Percentiles rank a stretch among this genome's conserved stretches.
These are phyloP conservation scores for Telmatherina bonti DNA, from an alignment of 2,797 vertebrate genomes.

Conservation along the genomic window DNA sequence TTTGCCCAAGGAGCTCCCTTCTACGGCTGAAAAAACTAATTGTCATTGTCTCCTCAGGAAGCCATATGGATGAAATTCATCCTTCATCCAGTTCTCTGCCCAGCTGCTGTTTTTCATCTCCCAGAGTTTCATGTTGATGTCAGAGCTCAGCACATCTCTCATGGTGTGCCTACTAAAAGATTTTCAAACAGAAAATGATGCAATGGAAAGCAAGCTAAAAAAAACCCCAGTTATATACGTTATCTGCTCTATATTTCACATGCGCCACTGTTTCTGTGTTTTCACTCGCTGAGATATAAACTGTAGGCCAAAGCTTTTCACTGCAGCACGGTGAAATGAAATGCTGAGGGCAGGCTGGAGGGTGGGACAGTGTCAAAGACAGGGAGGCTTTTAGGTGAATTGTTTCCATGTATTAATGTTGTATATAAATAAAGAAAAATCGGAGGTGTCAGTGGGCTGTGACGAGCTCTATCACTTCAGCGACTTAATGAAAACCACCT, in stretches of 20 bases:
- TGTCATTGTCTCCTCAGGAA: slow-evolving; percentile 27
- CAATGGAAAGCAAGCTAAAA: slow-evolving; percentile 63
- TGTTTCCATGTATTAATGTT: slow-evolving; percentile 74
- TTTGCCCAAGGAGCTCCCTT: slow-evolving; percentile 18
- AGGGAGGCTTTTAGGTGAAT: slow-evolving; percentile 73
- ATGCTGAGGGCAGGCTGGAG: slow-evolving; percentile 26
- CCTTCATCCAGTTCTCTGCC: slow-evolving; percentile 27
- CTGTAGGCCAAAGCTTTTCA: slow-evolving; percentile 32
- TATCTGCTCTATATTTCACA: slow-evolving; percentile 51
- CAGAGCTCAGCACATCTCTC: slow-evolving; percentile 28
- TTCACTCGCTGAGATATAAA: slow-evolving; percentile 35
- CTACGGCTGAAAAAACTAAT: slow-evolving; percentile 18
- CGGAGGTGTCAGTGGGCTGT: slow-evolving; percentile 46
- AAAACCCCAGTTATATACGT: slow-evolving; percentile 54
- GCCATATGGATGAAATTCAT: slow-evolving; percentile 15
- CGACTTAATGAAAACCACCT: slow-evolving; percentile 67
- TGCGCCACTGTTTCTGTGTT: slow-evolving; percentile 30
- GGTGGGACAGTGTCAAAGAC: slow-evolving; percentile 26
- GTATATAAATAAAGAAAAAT: slow-evolving; percentile 69
- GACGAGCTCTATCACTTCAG: slow-evolving; percentile 70
- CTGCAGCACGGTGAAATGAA: slow-evolving; percentile 36
- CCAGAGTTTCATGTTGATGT: slow-evolving; percentile 28
- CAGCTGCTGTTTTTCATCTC: slow-evolving; percentile 26
- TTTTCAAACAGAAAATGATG: slow-evolving; percentile 46
- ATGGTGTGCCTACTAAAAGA: slow-evolving; percentile 36